phyloP scores from a whole-genome alignment of 2,797 vertebrate genomes.

The Syngnathus acus region DNA sequence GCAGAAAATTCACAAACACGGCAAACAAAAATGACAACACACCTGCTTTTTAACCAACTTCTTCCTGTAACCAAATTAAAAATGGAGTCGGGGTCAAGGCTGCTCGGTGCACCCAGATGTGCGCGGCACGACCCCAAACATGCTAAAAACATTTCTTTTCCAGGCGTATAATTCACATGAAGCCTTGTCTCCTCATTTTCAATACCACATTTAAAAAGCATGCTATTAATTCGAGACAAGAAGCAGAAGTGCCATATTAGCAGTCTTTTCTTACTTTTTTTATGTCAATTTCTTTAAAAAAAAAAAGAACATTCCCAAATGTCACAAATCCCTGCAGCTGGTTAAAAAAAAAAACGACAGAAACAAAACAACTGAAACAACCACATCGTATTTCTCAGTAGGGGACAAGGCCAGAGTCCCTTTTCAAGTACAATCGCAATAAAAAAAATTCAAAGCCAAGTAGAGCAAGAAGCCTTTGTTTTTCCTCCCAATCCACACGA shows the following conservation, averaged over 20 bases:
- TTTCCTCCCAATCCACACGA: slow-evolving; percentile 60
- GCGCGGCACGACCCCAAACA: no score
- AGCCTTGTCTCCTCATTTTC: slow-evolving; percentile 40
- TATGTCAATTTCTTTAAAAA: slow-evolving; percentile 48
- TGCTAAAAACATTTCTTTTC: slow-evolving; percentile 11
- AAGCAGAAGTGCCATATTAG: slow-evolving; percentile 34
- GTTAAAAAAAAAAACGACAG: slow-evolving; percentile 20
- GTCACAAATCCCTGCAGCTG: slow-evolving; percentile 51
- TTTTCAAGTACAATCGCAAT: slow-evolving; percentile 66
- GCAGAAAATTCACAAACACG: neutral
- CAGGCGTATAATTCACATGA: slow-evolving; percentile 26
- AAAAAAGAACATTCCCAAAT: slow-evolving; percentile 54
- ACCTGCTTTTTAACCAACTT: no score
- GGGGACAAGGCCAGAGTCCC: slow-evolving; percentile 52
- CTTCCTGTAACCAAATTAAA: slow-evolving; percentile 13
- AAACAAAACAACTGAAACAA: slow-evolving; percentile 56
- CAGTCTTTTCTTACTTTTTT: slow-evolving; percentile 44
- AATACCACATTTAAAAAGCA: slow-evolving; percentile 55
- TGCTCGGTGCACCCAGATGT: no score
- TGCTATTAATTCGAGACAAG: slow-evolving; percentile 62
- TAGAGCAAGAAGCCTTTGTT: slow-evolving; percentile 68
- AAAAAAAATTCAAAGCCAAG: slow-evolving; percentile 69
- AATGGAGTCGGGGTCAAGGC: slow-evolving; percentile 38
- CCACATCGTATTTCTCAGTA: slow-evolving; percentile 49
- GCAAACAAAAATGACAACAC: no score